Percentiles rank a stretch among this genome's conserved stretches.
Conservation (phyloP, 2,797 vertebrate genomes). For the Diplodus puntazzo region DNA sequence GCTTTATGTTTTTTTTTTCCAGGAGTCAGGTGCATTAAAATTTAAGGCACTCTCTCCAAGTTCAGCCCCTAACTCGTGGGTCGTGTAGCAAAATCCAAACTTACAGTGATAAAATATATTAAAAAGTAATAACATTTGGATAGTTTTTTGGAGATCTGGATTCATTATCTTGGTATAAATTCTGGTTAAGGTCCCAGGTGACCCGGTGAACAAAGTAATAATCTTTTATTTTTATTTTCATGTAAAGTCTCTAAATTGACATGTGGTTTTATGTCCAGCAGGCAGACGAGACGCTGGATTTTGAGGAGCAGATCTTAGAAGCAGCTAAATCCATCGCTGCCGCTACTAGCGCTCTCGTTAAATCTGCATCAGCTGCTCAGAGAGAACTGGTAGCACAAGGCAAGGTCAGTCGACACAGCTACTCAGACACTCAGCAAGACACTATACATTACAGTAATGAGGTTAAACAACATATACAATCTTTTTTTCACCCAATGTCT, state of each 20-base stretch:
- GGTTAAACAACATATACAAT: not conserved
- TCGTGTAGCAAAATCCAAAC: too few species aligned
- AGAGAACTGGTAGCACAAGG: slow-evolving; percentile 98
- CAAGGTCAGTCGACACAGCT: slow-evolving; percentile 88
- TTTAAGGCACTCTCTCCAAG: too few species aligned
- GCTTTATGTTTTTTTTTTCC: too few species aligned
- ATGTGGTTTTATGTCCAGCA: slow-evolving; percentile 85
- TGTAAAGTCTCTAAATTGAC: slow-evolving; percentile 5
- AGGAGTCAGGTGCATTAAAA: too few species aligned
- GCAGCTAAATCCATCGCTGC: slow-evolving; percentile 98
- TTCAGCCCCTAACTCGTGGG: too few species aligned
- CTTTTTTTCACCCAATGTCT: not conserved
- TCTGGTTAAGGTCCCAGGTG: not conserved
- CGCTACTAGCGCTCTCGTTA: slow-evolving; percentile 97
- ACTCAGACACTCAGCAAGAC: not conserved
- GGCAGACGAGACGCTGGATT: slow-evolving; percentile 98
- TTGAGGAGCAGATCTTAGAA: slow-evolving; percentile 99
- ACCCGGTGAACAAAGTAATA: not conserved
- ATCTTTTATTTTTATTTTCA: slow-evolving; percentile 8
- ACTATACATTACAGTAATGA: not conserved
- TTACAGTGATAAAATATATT: too few species aligned
- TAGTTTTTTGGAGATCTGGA: not conserved
- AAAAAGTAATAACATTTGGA: too few species aligned
- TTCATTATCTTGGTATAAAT: not conserved
- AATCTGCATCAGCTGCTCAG: slow-evolving; percentile 98